Conservation (phyloP, 1,140 invertebrate species). For the Lineus longissimus region DNA sequence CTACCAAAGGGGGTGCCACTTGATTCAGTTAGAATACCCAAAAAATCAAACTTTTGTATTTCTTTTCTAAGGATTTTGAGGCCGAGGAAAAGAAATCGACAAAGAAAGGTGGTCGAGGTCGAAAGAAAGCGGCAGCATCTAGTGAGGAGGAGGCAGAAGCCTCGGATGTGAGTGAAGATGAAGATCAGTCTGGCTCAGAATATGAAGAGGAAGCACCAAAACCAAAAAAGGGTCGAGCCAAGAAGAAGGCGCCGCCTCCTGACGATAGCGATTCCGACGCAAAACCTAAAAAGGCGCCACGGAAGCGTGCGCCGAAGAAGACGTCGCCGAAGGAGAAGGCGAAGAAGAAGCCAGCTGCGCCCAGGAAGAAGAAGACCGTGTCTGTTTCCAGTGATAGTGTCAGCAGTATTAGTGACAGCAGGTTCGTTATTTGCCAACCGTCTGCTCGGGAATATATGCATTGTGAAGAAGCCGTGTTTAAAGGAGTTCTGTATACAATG, state of each 20-base stretch:
- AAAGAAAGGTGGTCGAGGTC: background rate
- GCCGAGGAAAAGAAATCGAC: background rate
- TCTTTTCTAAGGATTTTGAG: background rate
- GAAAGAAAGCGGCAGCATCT: background rate
- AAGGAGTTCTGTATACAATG: too few species aligned
- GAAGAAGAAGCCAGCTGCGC: slow-evolving; percentile 42
- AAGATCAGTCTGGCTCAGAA: background rate
- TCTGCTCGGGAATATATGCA: too few species aligned
- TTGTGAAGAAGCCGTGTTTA: too few species aligned
- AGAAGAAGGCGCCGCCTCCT: background rate
- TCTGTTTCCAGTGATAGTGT: too few species aligned
- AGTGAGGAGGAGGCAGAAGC: slow-evolving; percentile 26
- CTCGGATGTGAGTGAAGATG: slow-evolving; percentile 20
- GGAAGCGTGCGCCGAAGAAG: slow-evolving; percentile 28
- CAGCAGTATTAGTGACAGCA: too few species aligned
- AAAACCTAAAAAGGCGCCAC: slow-evolving; percentile 11
- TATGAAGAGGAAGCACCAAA: slow-evolving; percentile 22
- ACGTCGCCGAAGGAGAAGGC: slow-evolving; percentile 46
- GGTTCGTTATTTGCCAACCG: too few species aligned
- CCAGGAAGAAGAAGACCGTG: slow-evolving; percentile 14
- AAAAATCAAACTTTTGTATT: background rate
- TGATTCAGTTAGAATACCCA: background rate
- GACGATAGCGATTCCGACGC: background rate
- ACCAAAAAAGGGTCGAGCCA: slow-evolving; percentile 11
- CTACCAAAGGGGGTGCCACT: background rate